A percentile compares a stretch with the other conserved stretches of the same genome.
Evolutionary conservation across 2,888 invertebrate species (phyloP).

Genomic region (Aricia artaxerxes): DNA sequence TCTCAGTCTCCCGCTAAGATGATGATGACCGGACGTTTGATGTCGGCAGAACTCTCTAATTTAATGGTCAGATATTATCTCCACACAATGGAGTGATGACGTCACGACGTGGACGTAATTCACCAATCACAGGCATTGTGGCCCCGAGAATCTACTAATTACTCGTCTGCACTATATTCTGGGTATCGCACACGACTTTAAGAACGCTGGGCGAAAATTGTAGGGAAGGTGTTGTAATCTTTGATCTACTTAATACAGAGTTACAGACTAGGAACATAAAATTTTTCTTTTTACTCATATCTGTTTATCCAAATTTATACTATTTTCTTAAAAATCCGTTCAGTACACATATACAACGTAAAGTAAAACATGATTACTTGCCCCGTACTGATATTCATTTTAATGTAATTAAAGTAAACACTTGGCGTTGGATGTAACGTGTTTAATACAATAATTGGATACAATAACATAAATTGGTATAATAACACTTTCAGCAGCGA

Average conservation of each 20-base stretch:
- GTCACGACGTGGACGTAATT: slow-evolving; percentile 8
- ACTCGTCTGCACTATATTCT: neutral
- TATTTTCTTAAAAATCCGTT: no score
- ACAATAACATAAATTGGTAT: neutral
- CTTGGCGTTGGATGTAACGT: neutral
- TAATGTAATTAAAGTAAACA: neutral
- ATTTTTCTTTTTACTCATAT: no score
- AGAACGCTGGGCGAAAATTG: no score
- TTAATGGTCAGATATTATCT: slow-evolving; percentile 1
- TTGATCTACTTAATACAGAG: no score
- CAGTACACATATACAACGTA: no score
- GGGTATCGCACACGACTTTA: neutral
- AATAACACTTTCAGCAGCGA: neutral
- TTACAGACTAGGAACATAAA: no score
- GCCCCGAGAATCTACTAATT: slow-evolving; percentile 1
- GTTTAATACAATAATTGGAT: slow-evolving; percentile 7
- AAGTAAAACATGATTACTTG: neutral
- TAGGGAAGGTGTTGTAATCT: no score
- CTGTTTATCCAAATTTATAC: no score
- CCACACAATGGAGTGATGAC: slow-evolving; percentile 12
- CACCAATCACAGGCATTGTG: neutral
- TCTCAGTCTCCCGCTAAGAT: neutral
- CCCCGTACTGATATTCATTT: neutral
- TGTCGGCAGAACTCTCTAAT: neutral
- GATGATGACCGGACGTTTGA: neutral